Conservation (phyloP, 2,888 invertebrate genomes). For the Xestoiulus laeticollis region DNA sequence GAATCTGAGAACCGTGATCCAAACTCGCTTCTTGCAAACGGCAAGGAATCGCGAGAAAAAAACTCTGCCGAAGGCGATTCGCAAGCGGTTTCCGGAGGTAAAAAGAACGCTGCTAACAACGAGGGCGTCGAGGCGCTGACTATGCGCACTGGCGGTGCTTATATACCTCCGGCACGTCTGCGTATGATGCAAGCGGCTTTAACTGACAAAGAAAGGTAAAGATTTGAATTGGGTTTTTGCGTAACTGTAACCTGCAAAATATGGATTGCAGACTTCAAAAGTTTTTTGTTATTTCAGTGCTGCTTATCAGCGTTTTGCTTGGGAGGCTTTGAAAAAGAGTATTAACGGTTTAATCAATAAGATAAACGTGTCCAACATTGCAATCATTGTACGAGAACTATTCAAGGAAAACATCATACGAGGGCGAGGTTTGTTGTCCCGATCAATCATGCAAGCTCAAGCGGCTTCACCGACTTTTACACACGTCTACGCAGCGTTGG, state of each 20-base stretch:
- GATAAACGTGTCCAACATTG: slow-evolving; percentile 91
- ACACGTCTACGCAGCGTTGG: slow-evolving; percentile 95
- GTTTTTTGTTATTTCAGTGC: slow-evolving; percentile 70
- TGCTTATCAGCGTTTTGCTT: slow-evolving; percentile 94
- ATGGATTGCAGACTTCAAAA: neutral
- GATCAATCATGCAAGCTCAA: slow-evolving; percentile 97
- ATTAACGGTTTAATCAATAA: slow-evolving; percentile 98
- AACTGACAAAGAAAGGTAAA: slow-evolving; percentile 81
- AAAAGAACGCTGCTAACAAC: slow-evolving; percentile 60
- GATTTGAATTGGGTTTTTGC: neutral
- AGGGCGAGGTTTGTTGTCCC: slow-evolving; percentile 87
- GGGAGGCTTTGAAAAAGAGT: slow-evolving; percentile 99
- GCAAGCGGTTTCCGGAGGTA: slow-evolving; percentile 32
- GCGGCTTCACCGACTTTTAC: slow-evolving; percentile 97
- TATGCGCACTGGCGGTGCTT: slow-evolving; percentile 90
- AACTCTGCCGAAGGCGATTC: neutral
- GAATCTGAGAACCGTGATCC: slow-evolving; percentile 48
- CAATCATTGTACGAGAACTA: slow-evolving; percentile 86
- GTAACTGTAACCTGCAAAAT: slow-evolving; percentile 55
- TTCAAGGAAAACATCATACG: slow-evolving; percentile 95
- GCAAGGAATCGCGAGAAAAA: slow-evolving; percentile 57
- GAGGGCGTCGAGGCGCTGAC: slow-evolving; percentile 76
- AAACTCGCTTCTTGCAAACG: slow-evolving; percentile 30
- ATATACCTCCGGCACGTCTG: slow-evolving; percentile 97
- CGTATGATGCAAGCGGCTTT: slow-evolving; percentile 95